Conservation (phyloP, 2,888 invertebrate genomes). For the Rugalucina vietnamica region DNA sequence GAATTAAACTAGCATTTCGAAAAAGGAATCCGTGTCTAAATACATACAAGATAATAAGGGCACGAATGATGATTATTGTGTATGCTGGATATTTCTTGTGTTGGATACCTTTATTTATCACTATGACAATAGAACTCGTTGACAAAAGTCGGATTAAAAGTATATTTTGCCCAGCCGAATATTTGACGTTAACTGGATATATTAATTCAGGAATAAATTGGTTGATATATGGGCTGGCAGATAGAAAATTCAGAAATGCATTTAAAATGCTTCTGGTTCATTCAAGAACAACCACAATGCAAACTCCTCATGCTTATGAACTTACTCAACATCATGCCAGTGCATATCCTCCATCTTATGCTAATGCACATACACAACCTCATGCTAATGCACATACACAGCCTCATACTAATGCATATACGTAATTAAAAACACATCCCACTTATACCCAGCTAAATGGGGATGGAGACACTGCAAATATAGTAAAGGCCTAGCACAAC, state of each 20-base stretch:
- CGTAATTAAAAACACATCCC: too few relatives aligned
- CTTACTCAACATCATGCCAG: too few relatives aligned
- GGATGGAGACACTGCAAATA: too few relatives aligned
- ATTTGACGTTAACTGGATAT: background rate
- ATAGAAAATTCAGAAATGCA: background rate
- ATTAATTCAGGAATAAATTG: background rate
- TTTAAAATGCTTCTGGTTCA: too few relatives aligned
- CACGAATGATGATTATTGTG: background rate
- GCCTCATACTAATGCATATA: too few relatives aligned
- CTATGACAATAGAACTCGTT: background rate
- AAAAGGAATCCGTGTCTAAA: background rate
- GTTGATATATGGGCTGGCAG: background rate
- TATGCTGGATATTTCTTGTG: background rate
- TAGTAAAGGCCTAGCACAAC: too few relatives aligned
- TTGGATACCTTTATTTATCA: background rate
- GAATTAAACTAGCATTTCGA: background rate
- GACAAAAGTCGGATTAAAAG: background rate
- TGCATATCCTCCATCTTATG: too few relatives aligned
- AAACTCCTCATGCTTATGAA: too few relatives aligned
- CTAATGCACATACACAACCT: too few relatives aligned
- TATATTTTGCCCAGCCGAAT: background rate
- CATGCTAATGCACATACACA: too few relatives aligned
- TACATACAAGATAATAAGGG: background rate
- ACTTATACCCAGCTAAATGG: too few relatives aligned
- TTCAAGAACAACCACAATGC: too few relatives aligned